Evolutionary conservation across 2,797 vertebrate genomes (phyloP).

Genomic region (Alcedo quadribrachys): DNA sequence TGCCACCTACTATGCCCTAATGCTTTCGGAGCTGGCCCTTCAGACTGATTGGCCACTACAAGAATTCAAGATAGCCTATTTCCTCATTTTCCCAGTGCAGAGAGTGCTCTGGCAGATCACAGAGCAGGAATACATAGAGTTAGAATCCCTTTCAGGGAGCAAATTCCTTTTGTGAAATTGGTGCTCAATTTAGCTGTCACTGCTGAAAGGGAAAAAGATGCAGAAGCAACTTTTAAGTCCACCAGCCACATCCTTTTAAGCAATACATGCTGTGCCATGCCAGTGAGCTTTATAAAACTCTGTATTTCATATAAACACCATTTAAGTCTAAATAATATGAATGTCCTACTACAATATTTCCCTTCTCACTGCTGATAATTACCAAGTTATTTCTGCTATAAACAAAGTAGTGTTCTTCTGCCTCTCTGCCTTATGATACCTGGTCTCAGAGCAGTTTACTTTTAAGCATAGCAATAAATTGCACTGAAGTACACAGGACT

Average conservation of each 20-base stretch:
- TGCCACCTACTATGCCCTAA: background rate
- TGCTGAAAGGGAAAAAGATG: conserved; percentile 51
- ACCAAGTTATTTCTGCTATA: conserved; percentile 42
- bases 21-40: conserved; percentile 5
- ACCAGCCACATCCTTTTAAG: conserved; percentile 36
- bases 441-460: conserved; percentile 15
- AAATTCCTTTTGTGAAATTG: conserved; percentile 65
- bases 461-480: conserved; percentile 2
- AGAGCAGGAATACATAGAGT: conserved; percentile 38
- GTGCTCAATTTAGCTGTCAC: conserved; percentile 66
- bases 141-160: conserved; percentile 52
- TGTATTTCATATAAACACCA: conserved; percentile 45
- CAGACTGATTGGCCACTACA: background rate
- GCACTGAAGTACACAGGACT: background rate
- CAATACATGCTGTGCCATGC: conserved; percentile 25
- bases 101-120: conserved; percentile 50
- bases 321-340: conserved; percentile 53
- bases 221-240: conserved; percentile 52
- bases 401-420: conserved; percentile 7
- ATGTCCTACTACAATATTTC: conserved; percentile 2
- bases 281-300: conserved; percentile 35
- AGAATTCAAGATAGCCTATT: conserved; percentile 26
- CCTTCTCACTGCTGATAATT: conserved; percentile 36
- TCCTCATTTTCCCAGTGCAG: conserved; percentile 5
- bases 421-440: background rate